Evolutionary conservation across 2,113 vertebrate species (phyloP).

Genomic region (Edolisoma coerulescens): DNA sequence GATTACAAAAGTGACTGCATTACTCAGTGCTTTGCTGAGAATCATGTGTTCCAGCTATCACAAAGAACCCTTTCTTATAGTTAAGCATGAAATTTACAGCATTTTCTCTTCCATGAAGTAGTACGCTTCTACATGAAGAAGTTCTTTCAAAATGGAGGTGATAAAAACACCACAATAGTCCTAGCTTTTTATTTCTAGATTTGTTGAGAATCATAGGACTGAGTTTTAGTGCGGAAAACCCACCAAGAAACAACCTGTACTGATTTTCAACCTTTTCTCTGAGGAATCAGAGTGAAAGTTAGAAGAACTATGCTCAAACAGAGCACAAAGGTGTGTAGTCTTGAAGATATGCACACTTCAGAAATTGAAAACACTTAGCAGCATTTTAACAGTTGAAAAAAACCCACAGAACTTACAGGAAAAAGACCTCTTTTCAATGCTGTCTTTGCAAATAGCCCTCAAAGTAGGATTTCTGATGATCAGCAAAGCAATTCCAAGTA

Average conservation of each 20-base stretch:
- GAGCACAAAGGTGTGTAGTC: not conserved
- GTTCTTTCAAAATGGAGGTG: not conserved
- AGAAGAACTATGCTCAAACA: not conserved
- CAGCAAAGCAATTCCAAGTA: not conserved
- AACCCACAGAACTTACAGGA: not conserved
- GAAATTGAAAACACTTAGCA: not conserved
- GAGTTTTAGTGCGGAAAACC: not conserved
- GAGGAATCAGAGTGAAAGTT: not conserved
- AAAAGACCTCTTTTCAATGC: not conserved
- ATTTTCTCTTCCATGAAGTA: not conserved
- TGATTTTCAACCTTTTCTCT: not conserved
- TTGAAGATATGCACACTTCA: not conserved
- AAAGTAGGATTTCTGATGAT: not conserved
- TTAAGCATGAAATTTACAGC: not conserved
- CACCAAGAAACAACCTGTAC: not conserved
- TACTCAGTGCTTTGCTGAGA: not conserved
- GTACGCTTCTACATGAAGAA: not conserved
- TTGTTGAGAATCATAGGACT: not conserved
- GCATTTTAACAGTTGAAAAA: not conserved
- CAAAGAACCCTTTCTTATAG: constrained; percentile 23
- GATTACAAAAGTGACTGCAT: not conserved
- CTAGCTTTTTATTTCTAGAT: not conserved
- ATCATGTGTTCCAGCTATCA: not conserved
- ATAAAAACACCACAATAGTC: not conserved
- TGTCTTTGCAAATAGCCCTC: not conserved